Evolutionary conservation across 2,797 vertebrate species (phyloP).

Genomic region (Eutrigla gurnardus): DNA sequence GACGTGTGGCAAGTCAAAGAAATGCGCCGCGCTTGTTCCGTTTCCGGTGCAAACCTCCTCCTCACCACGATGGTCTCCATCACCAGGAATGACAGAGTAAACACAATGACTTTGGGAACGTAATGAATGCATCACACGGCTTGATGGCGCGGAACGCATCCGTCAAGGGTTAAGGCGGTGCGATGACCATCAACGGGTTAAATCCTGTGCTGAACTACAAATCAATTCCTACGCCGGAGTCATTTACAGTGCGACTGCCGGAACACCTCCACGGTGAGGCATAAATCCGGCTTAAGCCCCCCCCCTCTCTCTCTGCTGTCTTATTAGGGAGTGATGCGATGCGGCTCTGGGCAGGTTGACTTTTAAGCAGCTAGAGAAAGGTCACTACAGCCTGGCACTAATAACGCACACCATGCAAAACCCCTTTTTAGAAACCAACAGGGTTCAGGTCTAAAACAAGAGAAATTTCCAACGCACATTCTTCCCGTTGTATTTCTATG

Average conservation of each 20-base stretch:
- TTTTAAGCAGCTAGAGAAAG: conserved; percentile 66
- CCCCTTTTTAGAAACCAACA: neutral
- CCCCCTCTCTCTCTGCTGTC: conserved; percentile 40
- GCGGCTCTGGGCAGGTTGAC: conserved; percentile 60
- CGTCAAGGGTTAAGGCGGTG: neutral
- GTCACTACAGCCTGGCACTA: conserved; percentile 45
- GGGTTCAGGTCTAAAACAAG: too few species aligned
- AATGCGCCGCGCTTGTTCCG: neutral
- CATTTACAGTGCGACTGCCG: conserved; percentile 32
- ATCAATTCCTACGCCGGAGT: conserved; percentile 47
- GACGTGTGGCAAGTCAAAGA: neutral
- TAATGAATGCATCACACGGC: conserved; percentile 20
- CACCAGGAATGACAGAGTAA: neutral
- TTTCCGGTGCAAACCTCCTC: neutral
- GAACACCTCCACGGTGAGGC: conserved; percentile 45
- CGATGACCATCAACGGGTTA: conserved; percentile 44
- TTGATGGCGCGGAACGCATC: conserved; percentile 13
- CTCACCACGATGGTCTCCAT: neutral
- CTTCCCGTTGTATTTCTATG: neutral
- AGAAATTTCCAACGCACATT: neutral
- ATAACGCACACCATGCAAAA: conserved; percentile 27
- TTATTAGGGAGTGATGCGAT: conserved; percentile 47
- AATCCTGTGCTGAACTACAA: conserved; percentile 39
- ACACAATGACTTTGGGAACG: conserved; percentile 11
- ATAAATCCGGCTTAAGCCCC: conserved; percentile 64